These are phyloP conservation scores for Laterallus jamaicensis DNA, from an alignment of 2,113 vertebrate species.

Conservation along the genomic window DNA sequence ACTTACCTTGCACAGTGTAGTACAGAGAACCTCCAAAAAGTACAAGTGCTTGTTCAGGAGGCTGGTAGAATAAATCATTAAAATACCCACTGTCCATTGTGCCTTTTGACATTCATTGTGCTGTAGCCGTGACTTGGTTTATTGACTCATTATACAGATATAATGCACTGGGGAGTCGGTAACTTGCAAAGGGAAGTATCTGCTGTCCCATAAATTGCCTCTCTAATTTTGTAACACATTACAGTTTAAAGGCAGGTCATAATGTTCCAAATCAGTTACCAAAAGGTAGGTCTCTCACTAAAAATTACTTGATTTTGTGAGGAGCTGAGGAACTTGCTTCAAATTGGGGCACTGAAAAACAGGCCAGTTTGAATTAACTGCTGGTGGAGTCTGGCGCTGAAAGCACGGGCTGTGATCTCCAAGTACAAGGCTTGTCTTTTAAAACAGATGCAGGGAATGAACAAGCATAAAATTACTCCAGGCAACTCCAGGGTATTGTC, in stretches of 20 bases:
- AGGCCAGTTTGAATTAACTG: constrained; percentile 26
- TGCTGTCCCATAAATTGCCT: constrained; percentile 55
- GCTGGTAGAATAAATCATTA: constrained; percentile 41
- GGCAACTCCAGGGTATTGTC: not conserved
- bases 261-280: constrained; percentile 18
- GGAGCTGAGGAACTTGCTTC: constrained; percentile 3
- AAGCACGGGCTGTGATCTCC: not conserved
- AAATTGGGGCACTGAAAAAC: constrained; percentile 17
- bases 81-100: not conserved
- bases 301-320: constrained; percentile 18
- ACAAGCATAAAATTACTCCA: not conserved
- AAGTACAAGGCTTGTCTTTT: not conserved
- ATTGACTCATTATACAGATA: constrained; percentile 64
- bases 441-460: not conserved
- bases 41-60: constrained; percentile 37
- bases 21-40: constrained; percentile 26
- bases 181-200: constrained; percentile 32
- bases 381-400: not conserved
- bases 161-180: constrained; percentile 39
- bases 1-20: not conserved
- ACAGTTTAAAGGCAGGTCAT: constrained; percentile 38
- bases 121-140: constrained; percentile 55
- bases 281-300: constrained; percentile 40
- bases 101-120: constrained; percentile 32
- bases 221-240: constrained; percentile 10